phyloP scores from a whole-genome alignment of 2,888 invertebrate species.

The Epicampocera succincta region DNA sequence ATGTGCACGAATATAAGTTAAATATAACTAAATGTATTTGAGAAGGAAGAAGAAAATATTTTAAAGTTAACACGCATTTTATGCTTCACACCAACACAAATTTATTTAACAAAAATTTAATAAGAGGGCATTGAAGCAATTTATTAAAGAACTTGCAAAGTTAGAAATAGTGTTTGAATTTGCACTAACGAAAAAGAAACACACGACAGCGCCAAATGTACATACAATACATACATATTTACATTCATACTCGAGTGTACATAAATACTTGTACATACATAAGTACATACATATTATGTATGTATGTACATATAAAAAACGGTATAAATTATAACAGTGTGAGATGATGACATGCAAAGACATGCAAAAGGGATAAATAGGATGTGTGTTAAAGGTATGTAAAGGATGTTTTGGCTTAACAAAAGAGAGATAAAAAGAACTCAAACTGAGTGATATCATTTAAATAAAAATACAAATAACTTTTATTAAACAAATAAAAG shows the following conservation, averaged over 20 bases:
- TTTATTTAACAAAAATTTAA: conserved; percentile 23
- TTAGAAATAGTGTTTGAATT: conserved; percentile 45
- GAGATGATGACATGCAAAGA: conserved; percentile 49
- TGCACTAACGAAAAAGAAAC: conserved; percentile 32
- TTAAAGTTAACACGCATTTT: conserved; percentile 65
- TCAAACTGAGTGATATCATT: conserved; percentile 39
- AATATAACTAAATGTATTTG: conserved; percentile 32
- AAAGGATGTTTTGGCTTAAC: conserved; percentile 7
- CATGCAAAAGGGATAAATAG: conserved; percentile 2
- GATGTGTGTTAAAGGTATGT: conserved; percentile 30
- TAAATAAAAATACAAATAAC: conserved; percentile 17
- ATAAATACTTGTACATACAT: not conserved
- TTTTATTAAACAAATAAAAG: conserved; percentile 25
- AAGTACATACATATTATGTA: too few relatives aligned
- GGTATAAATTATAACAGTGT: conserved; percentile 28
- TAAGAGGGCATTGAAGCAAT: conserved; percentile 40
- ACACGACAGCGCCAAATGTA: conserved; percentile 11
- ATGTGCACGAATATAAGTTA: conserved; percentile 35
- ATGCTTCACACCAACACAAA: conserved; percentile 49
- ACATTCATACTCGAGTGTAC: not conserved
- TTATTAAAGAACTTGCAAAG: conserved; percentile 16
- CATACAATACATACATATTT: not conserved
- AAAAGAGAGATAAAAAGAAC: conserved; percentile 2
- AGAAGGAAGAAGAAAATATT: conserved; percentile 25
- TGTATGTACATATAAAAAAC: too few relatives aligned